These are phyloP conservation scores for Sarcophilus harrisii DNA, from an alignment of 2,797 vertebrate genomes.

Conservation along the genomic window DNA sequence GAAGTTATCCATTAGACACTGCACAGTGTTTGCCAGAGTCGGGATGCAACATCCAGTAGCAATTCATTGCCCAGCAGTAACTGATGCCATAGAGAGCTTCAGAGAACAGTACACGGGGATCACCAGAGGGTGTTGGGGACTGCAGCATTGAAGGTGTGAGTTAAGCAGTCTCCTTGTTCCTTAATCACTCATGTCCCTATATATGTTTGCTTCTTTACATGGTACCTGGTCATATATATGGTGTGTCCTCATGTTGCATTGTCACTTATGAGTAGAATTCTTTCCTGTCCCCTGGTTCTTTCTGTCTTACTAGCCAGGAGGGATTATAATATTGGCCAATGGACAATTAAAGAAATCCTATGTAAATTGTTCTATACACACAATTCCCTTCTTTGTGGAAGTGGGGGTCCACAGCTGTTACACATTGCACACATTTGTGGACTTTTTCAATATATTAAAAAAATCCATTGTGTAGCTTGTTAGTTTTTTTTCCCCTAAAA, in stretches of 20 bases:
- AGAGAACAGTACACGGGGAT: not conserved
- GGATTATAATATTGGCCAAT: not conserved
- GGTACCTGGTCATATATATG: not conserved
- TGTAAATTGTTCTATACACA: not conserved
- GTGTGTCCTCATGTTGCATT: not conserved
- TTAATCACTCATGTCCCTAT: not conserved
- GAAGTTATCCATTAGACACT: not conserved
- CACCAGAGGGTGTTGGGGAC: not conserved
- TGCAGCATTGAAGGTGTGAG: not conserved
- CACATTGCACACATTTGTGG: not conserved
- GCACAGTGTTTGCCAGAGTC: fast-evolving
- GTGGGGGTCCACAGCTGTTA: not conserved
- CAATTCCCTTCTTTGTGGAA: not conserved
- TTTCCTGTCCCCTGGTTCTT: not conserved
- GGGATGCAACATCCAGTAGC: not conserved
- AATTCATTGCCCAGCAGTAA: not conserved
- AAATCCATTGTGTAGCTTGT: not conserved
- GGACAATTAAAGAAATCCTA: not conserved
- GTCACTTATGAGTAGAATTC: not conserved
- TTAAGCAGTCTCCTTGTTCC: not conserved
- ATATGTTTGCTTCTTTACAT: not conserved
- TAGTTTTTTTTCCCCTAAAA: not conserved
- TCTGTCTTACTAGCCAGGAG: not conserved
- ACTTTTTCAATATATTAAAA: not conserved
- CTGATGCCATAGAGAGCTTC: not conserved